Evolutionary conservation across 2,113 vertebrate genomes (phyloP).

Genomic region (Puntigrus tetrazona): DNA sequence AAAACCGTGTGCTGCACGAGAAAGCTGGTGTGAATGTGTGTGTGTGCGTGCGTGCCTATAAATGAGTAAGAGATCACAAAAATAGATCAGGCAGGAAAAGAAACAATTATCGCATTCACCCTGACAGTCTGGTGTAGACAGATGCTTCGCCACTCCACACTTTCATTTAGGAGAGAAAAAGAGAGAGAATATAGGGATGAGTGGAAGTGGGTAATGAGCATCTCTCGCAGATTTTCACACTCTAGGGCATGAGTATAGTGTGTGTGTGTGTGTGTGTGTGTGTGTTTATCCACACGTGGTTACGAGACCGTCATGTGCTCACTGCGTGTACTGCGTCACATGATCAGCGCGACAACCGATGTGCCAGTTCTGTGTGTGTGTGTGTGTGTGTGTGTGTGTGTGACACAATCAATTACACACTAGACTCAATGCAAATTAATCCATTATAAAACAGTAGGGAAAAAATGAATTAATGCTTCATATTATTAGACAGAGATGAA

Average conservation of each 20-base stretch:
- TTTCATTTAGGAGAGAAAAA: constrained; percentile 44
- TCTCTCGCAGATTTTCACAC: constrained; percentile 45
- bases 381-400: constrained; percentile 21
- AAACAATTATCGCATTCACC: constrained; percentile 69
- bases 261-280: constrained; percentile 29
- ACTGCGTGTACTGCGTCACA: not conserved
- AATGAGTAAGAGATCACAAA: constrained; percentile 40
- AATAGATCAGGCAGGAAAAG: constrained; percentile 64
- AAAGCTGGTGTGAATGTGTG: not conserved
- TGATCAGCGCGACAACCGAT: not conserved
- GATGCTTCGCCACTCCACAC: constrained; percentile 40
- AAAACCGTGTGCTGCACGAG: not conserved
- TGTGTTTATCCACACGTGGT: not conserved
- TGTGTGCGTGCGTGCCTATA: not conserved
- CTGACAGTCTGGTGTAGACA: constrained; percentile 37
- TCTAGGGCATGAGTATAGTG: not conserved
- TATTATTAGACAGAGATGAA: constrained; percentile 18
- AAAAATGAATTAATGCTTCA: constrained; percentile 14
- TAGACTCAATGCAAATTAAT: constrained; percentile 24
- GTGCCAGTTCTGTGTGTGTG: constrained; percentile 4
- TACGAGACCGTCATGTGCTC: constrained; percentile 25
- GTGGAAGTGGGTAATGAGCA: constrained; percentile 46
- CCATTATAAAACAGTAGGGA: constrained; percentile 21
- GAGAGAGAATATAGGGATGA: constrained; percentile 1
- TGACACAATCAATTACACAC: constrained; percentile 34